Percentiles rank a stretch among this genome's conserved stretches.
These are phyloP conservation scores for Corydoras sp. DNA, from an alignment of 2,113 vertebrate genomes.

Conservation along the genomic window DNA sequence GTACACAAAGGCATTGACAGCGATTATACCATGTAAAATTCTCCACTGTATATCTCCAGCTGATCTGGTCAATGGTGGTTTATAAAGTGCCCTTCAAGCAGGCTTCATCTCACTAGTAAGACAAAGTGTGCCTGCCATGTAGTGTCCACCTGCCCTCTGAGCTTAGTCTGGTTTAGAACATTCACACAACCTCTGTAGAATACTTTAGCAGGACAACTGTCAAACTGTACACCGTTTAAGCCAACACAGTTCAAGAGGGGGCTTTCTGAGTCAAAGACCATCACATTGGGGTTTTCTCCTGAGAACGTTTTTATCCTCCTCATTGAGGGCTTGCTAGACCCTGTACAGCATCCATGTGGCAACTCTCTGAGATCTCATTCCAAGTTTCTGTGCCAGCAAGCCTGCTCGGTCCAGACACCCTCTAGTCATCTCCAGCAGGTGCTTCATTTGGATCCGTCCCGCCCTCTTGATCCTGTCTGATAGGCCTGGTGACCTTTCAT, in stretches of 20 bases:
- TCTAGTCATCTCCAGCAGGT: neutral
- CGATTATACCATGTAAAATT: too few species aligned
- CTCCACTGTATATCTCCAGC: too few species aligned
- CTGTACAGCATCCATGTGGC: neutral
- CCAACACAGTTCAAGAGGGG: neutral
- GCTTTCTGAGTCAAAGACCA: neutral
- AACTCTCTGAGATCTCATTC: neutral
- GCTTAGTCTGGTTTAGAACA: neutral
- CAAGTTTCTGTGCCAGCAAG: neutral
- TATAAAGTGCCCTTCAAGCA: neutral
- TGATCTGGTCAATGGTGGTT: neutral
- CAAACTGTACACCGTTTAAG: neutral
- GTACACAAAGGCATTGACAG: too few species aligned
- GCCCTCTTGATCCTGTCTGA: too few species aligned
- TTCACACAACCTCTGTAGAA: neutral
- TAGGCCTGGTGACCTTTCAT: too few species aligned
- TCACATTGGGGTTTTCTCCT: neutral
- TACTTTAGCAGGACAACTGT: neutral
- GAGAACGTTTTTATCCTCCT: neutral
- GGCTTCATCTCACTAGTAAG: neutral
- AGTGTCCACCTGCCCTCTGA: neutral
- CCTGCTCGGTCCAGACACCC: neutral
- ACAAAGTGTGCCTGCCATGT: neutral
- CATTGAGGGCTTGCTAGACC: neutral
- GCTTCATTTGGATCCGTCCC: neutral